Evolutionary conservation across 2,113 vertebrate genomes (phyloP).

Genomic region (Corythoichthys haematopterus): DNA sequence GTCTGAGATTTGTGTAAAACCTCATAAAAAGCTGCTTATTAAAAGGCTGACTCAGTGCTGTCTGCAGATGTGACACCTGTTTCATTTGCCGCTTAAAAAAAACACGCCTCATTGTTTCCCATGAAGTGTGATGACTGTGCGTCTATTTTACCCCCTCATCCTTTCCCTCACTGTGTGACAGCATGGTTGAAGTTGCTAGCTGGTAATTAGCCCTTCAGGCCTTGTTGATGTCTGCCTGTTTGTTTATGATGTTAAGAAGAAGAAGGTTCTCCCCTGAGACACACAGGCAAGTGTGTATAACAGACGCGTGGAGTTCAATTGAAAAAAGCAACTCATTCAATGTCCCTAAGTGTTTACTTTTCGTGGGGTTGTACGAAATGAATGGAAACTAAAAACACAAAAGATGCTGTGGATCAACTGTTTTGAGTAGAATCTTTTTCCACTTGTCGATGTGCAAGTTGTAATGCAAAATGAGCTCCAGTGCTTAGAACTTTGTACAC

Average conservation of each 20-base stretch:
- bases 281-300: slow-evolving; percentile 13
- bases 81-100: slow-evolving; percentile 24
- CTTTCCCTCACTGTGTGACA: slow-evolving; percentile 21
- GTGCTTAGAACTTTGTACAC: no score
- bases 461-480: no score
- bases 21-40: slow-evolving; percentile 46
- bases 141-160: not conserved
- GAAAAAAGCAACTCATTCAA: slow-evolving; percentile 30
- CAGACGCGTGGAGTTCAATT: slow-evolving; percentile 25
- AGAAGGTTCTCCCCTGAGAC: slow-evolving; percentile 40
- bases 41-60: slow-evolving; percentile 54
- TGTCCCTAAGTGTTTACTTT: slow-evolving; percentile 18
- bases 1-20: slow-evolving; percentile 29
- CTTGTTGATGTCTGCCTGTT: slow-evolving; percentile 43
- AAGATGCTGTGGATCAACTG: no score
- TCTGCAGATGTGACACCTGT: slow-evolving; percentile 67
- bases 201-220: slow-evolving; percentile 58
- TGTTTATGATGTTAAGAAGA: slow-evolving; percentile 42
- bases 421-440: no score
- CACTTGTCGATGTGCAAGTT: no score
- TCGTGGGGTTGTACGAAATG: no score
- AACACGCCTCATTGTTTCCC: slow-evolving; percentile 65
- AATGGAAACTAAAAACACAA: no score
- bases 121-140: slow-evolving; percentile 17
- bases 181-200: slow-evolving; percentile 22